Conservation (phyloP, 1,140 invertebrate species). For the Drosophila suzukii region DNA sequence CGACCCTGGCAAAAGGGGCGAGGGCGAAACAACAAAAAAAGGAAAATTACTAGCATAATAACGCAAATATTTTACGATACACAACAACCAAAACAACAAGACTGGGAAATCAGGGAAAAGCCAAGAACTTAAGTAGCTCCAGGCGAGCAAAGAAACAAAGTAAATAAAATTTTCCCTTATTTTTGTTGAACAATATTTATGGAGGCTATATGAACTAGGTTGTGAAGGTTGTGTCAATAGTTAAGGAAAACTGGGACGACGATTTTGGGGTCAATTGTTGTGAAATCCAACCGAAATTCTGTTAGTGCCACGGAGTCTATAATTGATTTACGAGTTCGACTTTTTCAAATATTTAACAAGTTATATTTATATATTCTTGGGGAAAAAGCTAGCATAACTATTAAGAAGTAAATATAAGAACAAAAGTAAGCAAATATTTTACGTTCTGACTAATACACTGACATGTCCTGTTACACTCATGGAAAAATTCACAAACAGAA, state of each 20-base stretch:
- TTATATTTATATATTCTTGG: no score
- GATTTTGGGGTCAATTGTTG: no score
- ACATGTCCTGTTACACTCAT: no score
- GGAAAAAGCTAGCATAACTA: no score
- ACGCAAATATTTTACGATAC: constrained; percentile 82
- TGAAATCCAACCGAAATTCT: no score
- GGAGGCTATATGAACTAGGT: not conserved
- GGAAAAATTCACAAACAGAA: no score
- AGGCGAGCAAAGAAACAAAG: constrained; percentile 69
- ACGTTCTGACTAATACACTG: no score
- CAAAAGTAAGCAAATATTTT: no score
- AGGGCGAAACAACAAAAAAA: constrained; percentile 20
- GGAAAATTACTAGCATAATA: constrained; percentile 81
- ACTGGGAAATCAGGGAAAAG: constrained; percentile 57
- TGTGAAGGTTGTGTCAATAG: not conserved
- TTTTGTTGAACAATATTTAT: constrained; percentile 32
- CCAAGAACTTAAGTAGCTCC: constrained; percentile 79
- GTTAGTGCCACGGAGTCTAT: no score
- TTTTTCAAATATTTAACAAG: no score
- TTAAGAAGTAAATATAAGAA: no score
- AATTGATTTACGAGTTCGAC: no score
- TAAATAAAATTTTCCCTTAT: constrained; percentile 78
- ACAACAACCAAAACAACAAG: constrained; percentile 39
- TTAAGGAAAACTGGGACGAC: not conserved
- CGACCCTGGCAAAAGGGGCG: not conserved